Conservation (phyloP, 2,888 invertebrate genomes). For the Eupithecia vulgata region DNA sequence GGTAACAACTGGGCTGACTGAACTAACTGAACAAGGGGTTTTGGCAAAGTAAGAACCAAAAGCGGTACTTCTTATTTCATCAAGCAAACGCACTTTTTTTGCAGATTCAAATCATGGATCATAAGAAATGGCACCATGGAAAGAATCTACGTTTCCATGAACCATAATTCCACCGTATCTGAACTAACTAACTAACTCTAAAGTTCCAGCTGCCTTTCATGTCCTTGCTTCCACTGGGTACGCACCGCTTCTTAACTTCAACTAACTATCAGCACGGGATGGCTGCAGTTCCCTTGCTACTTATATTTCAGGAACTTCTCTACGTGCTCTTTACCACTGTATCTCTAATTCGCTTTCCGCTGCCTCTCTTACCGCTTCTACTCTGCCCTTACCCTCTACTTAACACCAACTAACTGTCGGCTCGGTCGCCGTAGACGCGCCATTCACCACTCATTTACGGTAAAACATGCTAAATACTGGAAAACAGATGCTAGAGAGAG, state of each 20-base stretch:
- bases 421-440: constrained; percentile 61
- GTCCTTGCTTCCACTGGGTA: neutral
- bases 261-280: neutral
- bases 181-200: neutral
- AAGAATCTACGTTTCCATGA: no score
- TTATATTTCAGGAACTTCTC: neutral
- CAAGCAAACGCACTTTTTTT: no score
- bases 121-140: neutral
- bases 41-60: no score
- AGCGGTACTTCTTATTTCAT: no score
- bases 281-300: neutral
- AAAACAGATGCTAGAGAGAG: neutral
- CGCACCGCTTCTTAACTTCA: neutral
- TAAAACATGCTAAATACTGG: constrained; percentile 13
- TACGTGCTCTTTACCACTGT: neutral
- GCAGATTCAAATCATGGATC: no score
- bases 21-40: no score
- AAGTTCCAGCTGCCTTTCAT: neutral
- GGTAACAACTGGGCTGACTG: no score
- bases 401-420: constrained; percentile 68
- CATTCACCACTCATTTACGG: constrained; percentile 53
- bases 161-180: neutral
- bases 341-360: neutral
- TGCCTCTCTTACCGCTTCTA: constrained; percentile 38
- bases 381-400: constrained; percentile 43